phyloP scores from a whole-genome alignment of 92 coral and sea anemone species.

The Porites lobata region DNA sequence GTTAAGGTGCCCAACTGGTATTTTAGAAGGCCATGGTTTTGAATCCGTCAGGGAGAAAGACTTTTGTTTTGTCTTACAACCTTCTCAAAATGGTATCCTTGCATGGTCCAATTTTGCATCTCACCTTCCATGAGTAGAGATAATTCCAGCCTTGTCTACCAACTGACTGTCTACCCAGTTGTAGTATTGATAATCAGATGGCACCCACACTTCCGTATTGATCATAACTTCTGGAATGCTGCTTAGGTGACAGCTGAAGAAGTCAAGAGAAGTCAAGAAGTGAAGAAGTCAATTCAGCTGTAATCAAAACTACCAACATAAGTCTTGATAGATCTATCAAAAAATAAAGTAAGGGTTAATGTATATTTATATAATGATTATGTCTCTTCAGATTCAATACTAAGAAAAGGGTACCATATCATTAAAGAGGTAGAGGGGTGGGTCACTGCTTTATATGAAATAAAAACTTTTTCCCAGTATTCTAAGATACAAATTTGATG shows the following conservation, averaged over 20 bases:
- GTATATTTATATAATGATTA: too few relatives aligned
- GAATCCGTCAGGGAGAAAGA: too few relatives aligned
- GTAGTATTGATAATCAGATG: slow-evolving; percentile 40
- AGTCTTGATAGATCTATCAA: too few relatives aligned
- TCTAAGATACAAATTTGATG: background rate
- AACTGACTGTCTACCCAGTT: slow-evolving; percentile 45
- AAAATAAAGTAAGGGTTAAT: too few relatives aligned
- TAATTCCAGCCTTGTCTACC: slow-evolving; percentile 72
- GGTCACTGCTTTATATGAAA: too few relatives aligned
- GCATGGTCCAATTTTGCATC: background rate
- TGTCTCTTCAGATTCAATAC: too few relatives aligned
- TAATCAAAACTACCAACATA: background rate
- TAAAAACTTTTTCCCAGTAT: background rate
- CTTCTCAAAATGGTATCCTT: too few relatives aligned
- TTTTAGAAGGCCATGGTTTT: too few relatives aligned
- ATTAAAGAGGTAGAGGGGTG: too few relatives aligned
- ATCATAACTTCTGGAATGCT: slow-evolving; percentile 77
- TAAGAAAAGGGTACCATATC: too few relatives aligned
- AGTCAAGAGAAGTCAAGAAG: background rate
- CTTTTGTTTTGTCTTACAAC: too few relatives aligned
- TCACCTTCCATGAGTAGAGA: slow-evolving; percentile 81
- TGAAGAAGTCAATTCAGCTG: background rate
- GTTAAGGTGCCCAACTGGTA: too few relatives aligned
- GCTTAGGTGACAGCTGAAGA: slow-evolving; percentile 45
- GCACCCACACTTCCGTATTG: slow-evolving; percentile 90